Base-by-base conservation (phyloP, 2,888 invertebrate species). In the Agelastica alni region DNA sequence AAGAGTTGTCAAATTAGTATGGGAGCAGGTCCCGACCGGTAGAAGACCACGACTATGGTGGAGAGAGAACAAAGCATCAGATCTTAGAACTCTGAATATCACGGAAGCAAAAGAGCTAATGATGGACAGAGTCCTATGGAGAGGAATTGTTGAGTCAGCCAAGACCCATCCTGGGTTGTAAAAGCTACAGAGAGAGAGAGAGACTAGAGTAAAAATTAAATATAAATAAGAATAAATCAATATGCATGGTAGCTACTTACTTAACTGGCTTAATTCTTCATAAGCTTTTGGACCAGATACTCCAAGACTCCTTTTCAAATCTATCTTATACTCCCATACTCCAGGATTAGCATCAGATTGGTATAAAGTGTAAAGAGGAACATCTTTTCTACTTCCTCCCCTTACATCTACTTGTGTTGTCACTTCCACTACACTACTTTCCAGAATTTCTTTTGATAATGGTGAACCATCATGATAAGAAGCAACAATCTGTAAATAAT, bases 391-490 rank as follows among this genome's bases (percentile, higher is more conserved):
- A 2, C 88, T 85, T 0, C 89, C 88, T 58, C 75, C 77, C 42
- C 80, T 76, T 73, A 82, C 82, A 43, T 84, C 83, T 2, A 88
- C 81, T 55, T 79, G 82, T 28, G 88, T 84, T 9, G 79, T 78
- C 9, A 94, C 82, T 63, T 85, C 82, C 79, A 94, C 83, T 1
- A 82, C 74, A 37, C 90, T 85, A 42, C 83, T 81, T 0, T 75
- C 71, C 31, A 93, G 77, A 51, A 86, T 83, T 68, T 87, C 81
- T 2, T 74, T 64, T 14, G 87, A 81, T 14, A 95, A 77, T 0
- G 87, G 86, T 0, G 96, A 93, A 1, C 93, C 92, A 75, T 97
- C 96, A 74, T 93, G 92, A 77, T 91, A 93, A 1, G 93, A 91
- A 0, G 93, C 92, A 6, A 90, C 89, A 70, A 96, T 80, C 85